Conservation (phyloP, 2,113 vertebrate species). For the Stigmatopora nigra region DNA sequence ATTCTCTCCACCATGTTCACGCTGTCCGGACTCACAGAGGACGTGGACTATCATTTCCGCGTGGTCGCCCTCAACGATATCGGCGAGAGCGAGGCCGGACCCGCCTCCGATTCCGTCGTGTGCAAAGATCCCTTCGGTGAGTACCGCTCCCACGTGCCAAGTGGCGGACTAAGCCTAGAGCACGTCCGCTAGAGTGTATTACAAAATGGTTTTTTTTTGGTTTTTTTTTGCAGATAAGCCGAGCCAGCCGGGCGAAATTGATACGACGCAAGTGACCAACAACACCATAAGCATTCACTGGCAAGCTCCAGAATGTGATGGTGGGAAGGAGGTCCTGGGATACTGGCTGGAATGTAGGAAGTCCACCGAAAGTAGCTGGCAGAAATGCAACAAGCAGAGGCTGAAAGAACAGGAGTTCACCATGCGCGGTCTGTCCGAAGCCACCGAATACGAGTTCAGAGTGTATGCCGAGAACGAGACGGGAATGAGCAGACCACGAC, state of each 20-base stretch:
- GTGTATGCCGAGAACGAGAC: slow-evolving; percentile 96
- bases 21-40: slow-evolving; percentile 82
- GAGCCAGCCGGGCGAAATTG: slow-evolving; percentile 96
- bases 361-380: slow-evolving; percentile 88
- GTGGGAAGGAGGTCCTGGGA: slow-evolving; percentile 92
- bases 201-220: background rate
- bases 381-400: slow-evolving; percentile 86
- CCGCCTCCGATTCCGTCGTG: slow-evolving; percentile 79
- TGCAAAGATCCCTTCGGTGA: slow-evolving; percentile 99
- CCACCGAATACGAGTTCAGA: slow-evolving; percentile 95
- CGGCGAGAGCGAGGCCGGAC: slow-evolving; percentile 84
- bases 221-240: slow-evolving; percentile 84
- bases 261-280: slow-evolving; percentile 82
- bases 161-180: background rate
- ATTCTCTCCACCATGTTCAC: slow-evolving; percentile 92
- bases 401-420: slow-evolving; percentile 85
- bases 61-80: slow-evolving; percentile 87
- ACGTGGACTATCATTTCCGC: slow-evolving; percentile 90
- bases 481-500: slow-evolving; percentile 88
- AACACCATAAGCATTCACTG: slow-evolving; percentile 85
- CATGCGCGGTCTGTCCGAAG: slow-evolving; percentile 80
- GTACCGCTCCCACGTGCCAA: slow-evolving; percentile 12
- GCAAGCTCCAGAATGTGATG: slow-evolving; percentile 91
- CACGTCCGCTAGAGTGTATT: background rate
- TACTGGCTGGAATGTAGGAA: slow-evolving; percentile 97